These are phyloP conservation scores for Mobula birostris DNA, from an alignment of 2,113 vertebrate genomes.

Conservation along the genomic window DNA sequence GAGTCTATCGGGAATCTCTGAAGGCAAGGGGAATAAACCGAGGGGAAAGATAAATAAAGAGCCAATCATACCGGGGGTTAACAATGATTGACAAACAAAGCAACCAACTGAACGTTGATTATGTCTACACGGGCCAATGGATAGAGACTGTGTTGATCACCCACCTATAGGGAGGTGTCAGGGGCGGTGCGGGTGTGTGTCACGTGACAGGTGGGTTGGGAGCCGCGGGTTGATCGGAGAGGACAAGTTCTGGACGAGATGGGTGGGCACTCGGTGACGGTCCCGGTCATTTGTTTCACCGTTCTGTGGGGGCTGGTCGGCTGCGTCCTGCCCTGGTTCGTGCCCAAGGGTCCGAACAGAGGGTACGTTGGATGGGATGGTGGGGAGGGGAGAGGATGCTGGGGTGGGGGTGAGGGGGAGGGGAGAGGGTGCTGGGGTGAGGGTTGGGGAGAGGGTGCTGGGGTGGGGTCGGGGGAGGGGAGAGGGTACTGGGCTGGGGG, in stretches of 20 bases:
- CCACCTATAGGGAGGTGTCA: too few species aligned
- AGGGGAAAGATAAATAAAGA: neutral
- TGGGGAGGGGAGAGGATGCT: too few species aligned
- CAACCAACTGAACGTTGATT: neutral
- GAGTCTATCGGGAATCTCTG: neutral
- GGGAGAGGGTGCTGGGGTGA: too few species aligned
- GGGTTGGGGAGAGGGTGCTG: too few species aligned
- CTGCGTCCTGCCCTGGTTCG: conserved; percentile 85
- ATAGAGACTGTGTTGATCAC: too few species aligned
- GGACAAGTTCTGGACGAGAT: conserved; percentile 51
- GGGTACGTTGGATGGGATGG: conserved; percentile 41
- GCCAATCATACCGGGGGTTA: neutral
- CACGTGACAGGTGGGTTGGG: neutral
- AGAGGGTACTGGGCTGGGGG: too few species aligned
- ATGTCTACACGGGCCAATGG: neutral
- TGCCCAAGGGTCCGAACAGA: conserved; percentile 92
- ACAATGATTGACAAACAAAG: neutral
- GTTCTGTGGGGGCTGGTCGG: conserved; percentile 88
- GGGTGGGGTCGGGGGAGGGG: too few species aligned
- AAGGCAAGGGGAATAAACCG: neutral
- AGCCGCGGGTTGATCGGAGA: neutral
- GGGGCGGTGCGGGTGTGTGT: too few species aligned
- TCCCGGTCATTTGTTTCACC: conserved; percentile 90
- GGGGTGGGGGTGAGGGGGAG: too few species aligned
- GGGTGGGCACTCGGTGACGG: conserved; percentile 81